These are phyloP conservation scores for Lithophane semibrunnea DNA, from an alignment of 2,888 invertebrate genomes.

Conservation along the genomic window DNA sequence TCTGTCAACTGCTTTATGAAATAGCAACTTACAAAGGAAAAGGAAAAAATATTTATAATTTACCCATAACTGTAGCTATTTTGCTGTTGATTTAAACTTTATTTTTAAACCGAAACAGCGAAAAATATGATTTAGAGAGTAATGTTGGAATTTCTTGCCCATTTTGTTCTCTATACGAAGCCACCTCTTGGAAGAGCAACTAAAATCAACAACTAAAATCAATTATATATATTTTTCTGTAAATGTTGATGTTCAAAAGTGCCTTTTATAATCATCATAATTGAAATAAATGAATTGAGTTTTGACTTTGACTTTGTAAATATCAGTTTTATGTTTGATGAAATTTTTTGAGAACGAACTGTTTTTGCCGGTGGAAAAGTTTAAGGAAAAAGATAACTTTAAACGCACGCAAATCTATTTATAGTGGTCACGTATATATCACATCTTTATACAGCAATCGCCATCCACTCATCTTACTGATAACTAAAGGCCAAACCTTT, in stretches of 20 bases:
- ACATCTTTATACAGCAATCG: conserved; percentile 44
- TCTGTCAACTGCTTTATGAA: conserved; percentile 82
- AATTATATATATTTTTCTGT: no score
- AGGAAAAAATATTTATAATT: conserved; percentile 58
- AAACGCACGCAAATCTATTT: conserved; percentile 16
- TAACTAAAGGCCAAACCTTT: conserved; percentile 49
- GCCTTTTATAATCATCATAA: no score
- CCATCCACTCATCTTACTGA: conserved; percentile 50
- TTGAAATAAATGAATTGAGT: no score
- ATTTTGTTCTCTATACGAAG: no score
- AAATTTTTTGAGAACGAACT: neutral
- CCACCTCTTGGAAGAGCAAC: no score
- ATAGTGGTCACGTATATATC: conserved; percentile 28
- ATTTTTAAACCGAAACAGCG: neutral
- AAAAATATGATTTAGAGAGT: neutral
- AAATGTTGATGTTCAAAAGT: no score
- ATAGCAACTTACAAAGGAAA: conserved; percentile 67
- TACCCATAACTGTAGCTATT: conserved; percentile 19
- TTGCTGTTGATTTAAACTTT: neutral
- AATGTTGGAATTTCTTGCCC: no score
- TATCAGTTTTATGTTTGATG: neutral
- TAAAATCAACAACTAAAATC: no score
- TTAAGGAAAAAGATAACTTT: conserved; percentile 42
- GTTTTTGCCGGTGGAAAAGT: conserved; percentile 11
- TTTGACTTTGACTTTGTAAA: neutral